Conservation (phyloP, 2,113 vertebrate species). For the Sisor rabdophorus region DNA sequence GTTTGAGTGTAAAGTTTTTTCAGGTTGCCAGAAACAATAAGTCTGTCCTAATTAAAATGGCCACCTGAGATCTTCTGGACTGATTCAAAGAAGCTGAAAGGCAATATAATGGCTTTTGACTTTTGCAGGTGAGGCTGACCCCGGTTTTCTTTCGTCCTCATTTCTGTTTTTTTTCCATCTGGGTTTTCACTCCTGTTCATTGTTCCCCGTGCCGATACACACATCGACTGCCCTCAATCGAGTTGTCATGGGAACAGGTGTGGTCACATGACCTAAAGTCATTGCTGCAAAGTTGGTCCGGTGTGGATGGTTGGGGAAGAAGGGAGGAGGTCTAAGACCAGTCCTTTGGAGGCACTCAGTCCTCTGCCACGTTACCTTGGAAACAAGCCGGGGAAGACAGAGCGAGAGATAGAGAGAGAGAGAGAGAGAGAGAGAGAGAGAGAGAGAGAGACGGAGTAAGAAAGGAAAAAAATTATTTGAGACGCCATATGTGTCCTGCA, state of each 20-base stretch:
- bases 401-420: background rate
- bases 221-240: constrained; percentile 72
- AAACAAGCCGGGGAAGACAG: constrained; percentile 74
- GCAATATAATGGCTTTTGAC: constrained; percentile 27
- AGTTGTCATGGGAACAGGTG: constrained; percentile 77
- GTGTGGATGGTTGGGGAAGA: constrained; percentile 55
- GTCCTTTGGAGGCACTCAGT: constrained; percentile 69
- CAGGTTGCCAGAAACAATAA: constrained; percentile 33
- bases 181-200: constrained; percentile 36
- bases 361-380: constrained; percentile 76
- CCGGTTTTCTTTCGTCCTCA: constrained; percentile 17
- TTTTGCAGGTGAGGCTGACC: constrained; percentile 24
- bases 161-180: background rate
- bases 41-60: constrained; percentile 37
- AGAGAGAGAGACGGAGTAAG: constrained; percentile 59
- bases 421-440: constrained; percentile 57
- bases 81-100: constrained; percentile 9
- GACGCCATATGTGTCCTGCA: constrained; percentile 28
- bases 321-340: constrained; percentile 44
- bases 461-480: constrained; percentile 44
- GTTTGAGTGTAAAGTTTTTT: constrained; percentile 18
- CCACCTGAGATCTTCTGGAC: constrained; percentile 31
- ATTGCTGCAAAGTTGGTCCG: constrained; percentile 71
- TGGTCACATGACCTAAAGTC: constrained; percentile 66
- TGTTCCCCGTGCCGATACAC: constrained; percentile 61